Conservation (phyloP, 2,888 invertebrate genomes). For the Margaritifera margaritifera region DNA sequence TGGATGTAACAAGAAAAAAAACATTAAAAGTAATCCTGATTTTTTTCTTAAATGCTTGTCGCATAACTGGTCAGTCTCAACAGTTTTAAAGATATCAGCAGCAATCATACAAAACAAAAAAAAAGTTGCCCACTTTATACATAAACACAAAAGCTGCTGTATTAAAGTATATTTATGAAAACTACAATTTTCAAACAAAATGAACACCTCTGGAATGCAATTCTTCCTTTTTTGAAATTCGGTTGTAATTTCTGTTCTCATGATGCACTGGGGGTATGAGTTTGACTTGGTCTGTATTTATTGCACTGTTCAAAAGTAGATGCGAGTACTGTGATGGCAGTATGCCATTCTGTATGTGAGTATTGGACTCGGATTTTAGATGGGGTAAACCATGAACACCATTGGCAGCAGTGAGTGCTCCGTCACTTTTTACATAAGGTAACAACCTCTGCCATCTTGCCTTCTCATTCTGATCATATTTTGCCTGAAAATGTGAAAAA, state of each 20-base stretch:
- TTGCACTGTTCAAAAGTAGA: too few relatives aligned
- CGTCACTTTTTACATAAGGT: conserved; percentile 73
- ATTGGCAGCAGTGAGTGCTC: background rate
- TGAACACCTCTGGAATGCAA: conserved; percentile 14
- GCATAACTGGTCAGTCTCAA: too few relatives aligned
- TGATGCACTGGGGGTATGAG: too few relatives aligned
- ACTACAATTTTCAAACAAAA: background rate
- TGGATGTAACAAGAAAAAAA: too few relatives aligned
- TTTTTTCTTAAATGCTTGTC: too few relatives aligned
- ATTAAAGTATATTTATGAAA: background rate
- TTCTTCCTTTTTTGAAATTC: conserved; percentile 3
- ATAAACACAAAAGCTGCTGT: too few relatives aligned
- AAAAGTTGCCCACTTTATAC: too few relatives aligned
- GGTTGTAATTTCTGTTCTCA: background rate
- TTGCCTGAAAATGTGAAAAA: conserved; percentile 76
- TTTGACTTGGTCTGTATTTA: too few relatives aligned
- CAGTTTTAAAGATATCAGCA: too few relatives aligned
- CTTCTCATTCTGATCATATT: conserved; percentile 79
- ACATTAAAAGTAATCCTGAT: too few relatives aligned
- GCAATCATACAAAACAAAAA: too few relatives aligned
- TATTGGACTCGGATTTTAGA: conserved; percentile 18
- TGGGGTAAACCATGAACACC: too few relatives aligned
- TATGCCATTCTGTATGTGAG: background rate
- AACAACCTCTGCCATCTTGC: conserved; percentile 76
- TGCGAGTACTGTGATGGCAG: background rate